A percentile compares a stretch with the other conserved stretches of the same genome.
These are phyloP conservation scores for Sinodicranocentrus sp. DNA, from an alignment of 2,888 invertebrate species.

Conservation along the genomic window DNA sequence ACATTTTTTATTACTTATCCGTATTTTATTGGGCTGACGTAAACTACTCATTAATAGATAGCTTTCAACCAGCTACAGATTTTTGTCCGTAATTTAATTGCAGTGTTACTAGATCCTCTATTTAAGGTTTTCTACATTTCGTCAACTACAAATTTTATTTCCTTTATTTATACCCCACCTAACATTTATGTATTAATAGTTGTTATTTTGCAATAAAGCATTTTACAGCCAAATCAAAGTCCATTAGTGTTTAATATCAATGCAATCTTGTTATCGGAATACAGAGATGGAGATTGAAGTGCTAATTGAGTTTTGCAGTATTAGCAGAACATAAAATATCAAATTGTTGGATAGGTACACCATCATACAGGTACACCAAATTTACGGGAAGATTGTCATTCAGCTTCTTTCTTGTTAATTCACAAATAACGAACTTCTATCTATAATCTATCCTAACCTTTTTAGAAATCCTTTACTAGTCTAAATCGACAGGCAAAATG, in stretches of 20 bases:
- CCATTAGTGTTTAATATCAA: too few species aligned
- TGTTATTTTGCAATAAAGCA: neutral
- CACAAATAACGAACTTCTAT: neutral
- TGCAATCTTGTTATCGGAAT: too few species aligned
- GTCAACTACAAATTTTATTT: too few species aligned
- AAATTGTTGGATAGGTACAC: conserved; percentile 42
- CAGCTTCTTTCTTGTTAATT: conserved; percentile 11
- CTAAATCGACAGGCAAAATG: conserved; percentile 26
- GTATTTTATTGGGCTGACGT: too few species aligned
- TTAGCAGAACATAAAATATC: neutral
- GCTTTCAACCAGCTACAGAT: too few species aligned
- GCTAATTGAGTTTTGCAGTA: neutral
- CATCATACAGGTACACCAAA: conserved; percentile 42
- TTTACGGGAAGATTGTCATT: conserved; percentile 33
- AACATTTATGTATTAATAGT: neutral
- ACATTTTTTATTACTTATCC: neutral
- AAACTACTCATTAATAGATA: too few species aligned
- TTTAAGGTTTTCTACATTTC: too few species aligned
- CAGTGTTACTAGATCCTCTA: too few species aligned
- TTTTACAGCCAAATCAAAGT: too few species aligned
- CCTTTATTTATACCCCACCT: too few species aligned
- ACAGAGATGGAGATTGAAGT: neutral
- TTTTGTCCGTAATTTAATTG: too few species aligned
- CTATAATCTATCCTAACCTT: neutral
- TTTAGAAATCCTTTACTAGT: neutral